Evolutionary conservation across 2,888 invertebrate genomes (phyloP).

Genomic region (Trichopria drosophilae): DNA sequence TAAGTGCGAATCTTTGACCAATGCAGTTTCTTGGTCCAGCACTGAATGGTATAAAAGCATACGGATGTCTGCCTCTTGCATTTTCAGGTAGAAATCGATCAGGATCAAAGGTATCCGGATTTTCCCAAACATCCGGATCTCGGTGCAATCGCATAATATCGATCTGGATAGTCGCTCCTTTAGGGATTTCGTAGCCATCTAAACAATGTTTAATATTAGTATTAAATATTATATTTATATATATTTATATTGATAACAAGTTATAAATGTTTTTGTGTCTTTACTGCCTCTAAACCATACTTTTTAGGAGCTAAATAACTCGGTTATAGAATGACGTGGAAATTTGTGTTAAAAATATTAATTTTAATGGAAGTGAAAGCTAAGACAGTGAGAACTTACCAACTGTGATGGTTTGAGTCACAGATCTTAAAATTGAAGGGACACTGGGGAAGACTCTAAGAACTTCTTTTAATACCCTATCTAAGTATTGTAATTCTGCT

Average conservation of each 20-base stretch:
- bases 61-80: conserved; percentile 38
- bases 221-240: conserved; percentile 5
- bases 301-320: too few species aligned
- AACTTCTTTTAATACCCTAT: conserved; percentile 64
- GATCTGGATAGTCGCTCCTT: conserved; percentile 54
- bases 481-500: conserved; percentile 60
- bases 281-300: too few species aligned
- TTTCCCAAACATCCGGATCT: conserved; percentile 56
- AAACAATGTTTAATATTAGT: conserved; percentile 27
- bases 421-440: conserved; percentile 59
- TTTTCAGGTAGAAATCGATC: conserved; percentile 56
- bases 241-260: too few species aligned
- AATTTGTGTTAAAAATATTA: too few species aligned
- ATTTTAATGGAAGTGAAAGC: too few species aligned
- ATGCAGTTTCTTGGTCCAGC: conserved; percentile 49
- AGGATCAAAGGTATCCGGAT: conserved; percentile 58
- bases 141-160: conserved; percentile 59
- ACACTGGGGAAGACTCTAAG: conserved; percentile 63
- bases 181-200: conserved; percentile 56
- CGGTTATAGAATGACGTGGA: too few species aligned
- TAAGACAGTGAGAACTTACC: conserved; percentile 49
- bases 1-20: conserved; percentile 39
- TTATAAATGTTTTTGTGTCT: too few species aligned
- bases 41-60: conserved; percentile 46
- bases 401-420: conserved; percentile 58